Evolutionary conservation across 2,797 vertebrate species (phyloP), one percentile per base, ranked within the genome.

Genomic region (Enteromius treurensis): DNA sequence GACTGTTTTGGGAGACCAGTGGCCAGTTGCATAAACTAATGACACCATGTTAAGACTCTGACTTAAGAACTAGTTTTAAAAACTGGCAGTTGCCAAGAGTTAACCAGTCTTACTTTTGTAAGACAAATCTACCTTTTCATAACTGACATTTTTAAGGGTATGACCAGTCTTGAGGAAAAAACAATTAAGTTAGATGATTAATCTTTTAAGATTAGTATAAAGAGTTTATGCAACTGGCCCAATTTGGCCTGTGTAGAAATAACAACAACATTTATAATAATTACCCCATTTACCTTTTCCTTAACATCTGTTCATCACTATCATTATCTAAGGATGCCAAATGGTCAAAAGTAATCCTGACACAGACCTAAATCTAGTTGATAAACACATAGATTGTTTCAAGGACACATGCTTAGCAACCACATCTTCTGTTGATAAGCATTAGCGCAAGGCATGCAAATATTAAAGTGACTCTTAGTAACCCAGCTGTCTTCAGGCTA

Each of bases 401-500:
- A 83, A 83, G 81, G 81, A 47, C 79, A 73, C 17, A 29, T 1
- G 5, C 29, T 69, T 69, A 23, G 37, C 19, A 83, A 53, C 23
- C 29, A 5, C 37, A 34, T 53, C 1, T 64, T 64, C 45, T 73
- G 7, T 42, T 70, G 65, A 77, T 70, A 68, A 58, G 45, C 15
- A 15, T 5, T 1, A 9, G 47, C 37, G 32, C 1, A 68, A 23
- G 21, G 51, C 34, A 23, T 68, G 74, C n/a, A 69, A 68, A 77
- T 77, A 78, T 60, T 71, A 83, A 70, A 70, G 34, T 78, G 67
- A 78, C 64, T 40, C 29, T 34, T 49, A 71, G 75, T 83, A 78
- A 83, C 81, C 40, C 53, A 1, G 47, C 37, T 40, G 15, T 45
- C 47, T 47, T 68, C 17, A 65, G 19, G 14, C 29, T 32, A 19